Evolutionary conservation across 2,113 vertebrate genomes (phyloP), one percentile per base, ranked within the genome.

Genomic region (Benitochromis conjunctus): DNA sequence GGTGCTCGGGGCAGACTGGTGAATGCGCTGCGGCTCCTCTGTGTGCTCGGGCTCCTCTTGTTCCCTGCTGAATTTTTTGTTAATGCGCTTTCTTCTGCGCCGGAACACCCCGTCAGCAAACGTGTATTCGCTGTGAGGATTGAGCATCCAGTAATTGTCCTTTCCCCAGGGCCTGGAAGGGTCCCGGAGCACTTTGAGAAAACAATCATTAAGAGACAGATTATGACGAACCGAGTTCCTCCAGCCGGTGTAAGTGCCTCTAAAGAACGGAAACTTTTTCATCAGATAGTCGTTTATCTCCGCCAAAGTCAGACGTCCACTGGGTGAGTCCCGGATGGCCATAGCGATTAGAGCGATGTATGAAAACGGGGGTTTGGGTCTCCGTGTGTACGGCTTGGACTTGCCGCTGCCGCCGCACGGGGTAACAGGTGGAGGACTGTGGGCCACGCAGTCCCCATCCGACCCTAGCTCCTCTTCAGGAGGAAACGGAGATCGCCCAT

Each of bases 131-230:
- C 98, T 99, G 83, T 98, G 97, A 13, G 98, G 98, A 90, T 98
- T 99, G 76, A 99, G 97, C 98, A 98, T 99, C 98, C 98, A 99
- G 95, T 98, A 99, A 94, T 99, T 99, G 95, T 99, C 98, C 93
- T 99, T 99, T 69, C 98, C 98, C 98, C 98, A 99, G 21, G 98
- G 98, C 77, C 98, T 95, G 38, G 98, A 97, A 4, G 98, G 97
- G 95, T 99, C 98, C 83, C 98, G 97, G 36, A 99, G 96, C 92
- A 99, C 98, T 89, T 99, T 99, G 82, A 98, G 95, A 90, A 99
- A 99, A 89, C 98, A 99, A 94, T 99, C 98, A 64, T 99, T 99
- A 5, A 99, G 97, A 6, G 98, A 98, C 66, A 99, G 94, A 91
- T 99, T 99, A 95, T 99, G 98, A 14, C 98, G 96, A 80, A 99